Base-by-base conservation (phyloP, 2,888 invertebrate species). In the Crioceris asparagi region DNA sequence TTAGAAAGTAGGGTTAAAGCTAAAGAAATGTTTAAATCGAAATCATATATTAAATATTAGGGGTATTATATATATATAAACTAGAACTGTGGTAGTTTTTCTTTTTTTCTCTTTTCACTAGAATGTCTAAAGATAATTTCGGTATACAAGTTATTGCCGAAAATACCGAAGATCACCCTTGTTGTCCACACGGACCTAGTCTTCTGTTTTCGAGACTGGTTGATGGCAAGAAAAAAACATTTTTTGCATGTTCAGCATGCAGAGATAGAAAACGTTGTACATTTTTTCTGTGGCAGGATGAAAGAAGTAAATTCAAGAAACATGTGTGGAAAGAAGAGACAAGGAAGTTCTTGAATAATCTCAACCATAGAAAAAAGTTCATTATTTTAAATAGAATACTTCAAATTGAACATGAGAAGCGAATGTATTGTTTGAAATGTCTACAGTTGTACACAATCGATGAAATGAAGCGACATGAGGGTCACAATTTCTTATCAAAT, bases 201-300 rank as follows among this genome's bases (percentile, higher is more conserved):
- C 62, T 86, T 39, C 61, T 83, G 35, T 86, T 86, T 68, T 73
- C 75, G 15, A 61, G 62, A 43, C 17, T 32, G 29, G 39, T 53
- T 2, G 49, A 65, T 31, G 51, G 48, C 10, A 44, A 46, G 15
- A 66, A 70, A 36, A 67, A 70, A 25, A 67, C 69, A 46, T 91
- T 79, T 64, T 92, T 72, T 62, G 80, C 83, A 1, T 93, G 92
- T 61, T 79, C 92, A 0, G 83, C 87, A 1, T 85, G 83, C 59
- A 74, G 92, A 38, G 80, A 85, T 54, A 71, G 79, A 43, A 83
- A 83, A 54, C 71, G 78, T 7, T 92, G 92, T 55, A 66, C 70
- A 3, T 81, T 86, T 57, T 80, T 77, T 50, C 69, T 80, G 17
- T 65, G 64, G 55, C 66, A 68, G 39, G 67, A 72, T 47, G 69